phyloP scores from a whole-genome alignment of 2,113 vertebrate species.

The Onychorhynchus coronatus region DNA sequence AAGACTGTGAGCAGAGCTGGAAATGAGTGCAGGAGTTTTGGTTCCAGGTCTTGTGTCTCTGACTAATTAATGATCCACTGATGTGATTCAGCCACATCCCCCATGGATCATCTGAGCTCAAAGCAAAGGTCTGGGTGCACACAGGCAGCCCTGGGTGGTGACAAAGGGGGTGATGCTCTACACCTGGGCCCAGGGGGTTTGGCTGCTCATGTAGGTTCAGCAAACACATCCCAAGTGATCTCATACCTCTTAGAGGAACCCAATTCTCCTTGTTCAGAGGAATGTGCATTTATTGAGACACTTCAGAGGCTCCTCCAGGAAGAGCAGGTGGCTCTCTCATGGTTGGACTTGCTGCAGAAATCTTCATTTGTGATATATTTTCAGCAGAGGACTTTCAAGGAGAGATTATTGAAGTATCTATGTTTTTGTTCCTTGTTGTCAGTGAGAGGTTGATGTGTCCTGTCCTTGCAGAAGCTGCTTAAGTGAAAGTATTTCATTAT shows the following conservation, averaged over 20 bases:
- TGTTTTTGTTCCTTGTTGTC: neutral
- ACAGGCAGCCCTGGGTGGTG: neutral
- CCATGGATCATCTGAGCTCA: neutral
- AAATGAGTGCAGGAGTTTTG: neutral
- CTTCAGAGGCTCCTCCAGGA: neutral
- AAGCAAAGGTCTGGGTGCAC: neutral
- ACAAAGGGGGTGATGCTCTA: neutral
- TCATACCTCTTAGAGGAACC: neutral
- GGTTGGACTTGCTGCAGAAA: neutral
- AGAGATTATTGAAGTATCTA: neutral
- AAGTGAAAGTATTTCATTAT: conserved; percentile 45
- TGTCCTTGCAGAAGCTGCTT: neutral
- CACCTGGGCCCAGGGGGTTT: neutral
- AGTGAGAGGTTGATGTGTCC: neutral
- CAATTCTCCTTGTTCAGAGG: neutral
- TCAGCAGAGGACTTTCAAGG: neutral
- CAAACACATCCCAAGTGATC: neutral
- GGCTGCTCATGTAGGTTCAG: neutral
- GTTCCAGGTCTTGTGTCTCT: neutral
- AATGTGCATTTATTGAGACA: neutral
- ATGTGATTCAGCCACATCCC: too few relatives aligned
- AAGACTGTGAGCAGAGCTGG: neutral
- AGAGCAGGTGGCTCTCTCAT: neutral
- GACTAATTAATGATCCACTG: neutral
- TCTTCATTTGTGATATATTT: neutral